Conservation (phyloP, 1,140 invertebrate genomes). For the Scylla paramamosain region DNA sequence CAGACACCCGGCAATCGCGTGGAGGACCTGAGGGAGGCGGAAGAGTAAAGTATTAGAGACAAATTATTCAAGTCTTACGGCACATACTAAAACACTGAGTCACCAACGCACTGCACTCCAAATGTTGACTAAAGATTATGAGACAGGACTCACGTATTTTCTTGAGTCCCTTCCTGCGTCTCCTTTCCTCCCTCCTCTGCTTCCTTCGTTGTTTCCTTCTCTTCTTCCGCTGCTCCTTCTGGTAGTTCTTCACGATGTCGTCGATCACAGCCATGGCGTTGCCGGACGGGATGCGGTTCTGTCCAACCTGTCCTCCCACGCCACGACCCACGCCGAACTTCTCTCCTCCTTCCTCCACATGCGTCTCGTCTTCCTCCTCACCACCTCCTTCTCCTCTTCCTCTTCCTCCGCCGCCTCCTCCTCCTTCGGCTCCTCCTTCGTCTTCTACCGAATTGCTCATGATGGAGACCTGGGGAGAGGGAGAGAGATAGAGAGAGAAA, state of each 20-base stretch:
- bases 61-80: too few relatives aligned
- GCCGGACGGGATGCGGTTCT: constrained; percentile 58
- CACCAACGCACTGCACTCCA: too few relatives aligned
- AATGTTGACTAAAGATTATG: too few relatives aligned
- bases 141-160: constrained; percentile 63
- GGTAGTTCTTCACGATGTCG: constrained; percentile 77
- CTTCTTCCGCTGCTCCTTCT: constrained; percentile 75
- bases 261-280: constrained; percentile 77
- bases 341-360: constrained; percentile 47
- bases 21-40: constrained; percentile 79
- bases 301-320: not conserved
- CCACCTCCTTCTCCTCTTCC: constrained; percentile 9
- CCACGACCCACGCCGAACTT: not conserved
- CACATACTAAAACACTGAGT: too few relatives aligned
- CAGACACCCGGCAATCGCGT: constrained; percentile 90
- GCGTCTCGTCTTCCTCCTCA: constrained; percentile 31
- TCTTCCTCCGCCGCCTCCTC: not conserved
- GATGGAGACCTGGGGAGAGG: constrained; percentile 4
- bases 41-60: too few relatives aligned
- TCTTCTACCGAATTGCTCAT: constrained; percentile 68
- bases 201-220: constrained; percentile 73
- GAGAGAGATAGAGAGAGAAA: too few relatives aligned
- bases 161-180: constrained; percentile 66
- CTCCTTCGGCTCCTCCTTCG: not conserved
- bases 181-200: constrained; percentile 71